Evolutionary conservation across 2,888 invertebrate species (phyloP).

Genomic region (Barypeithes pellucidus): DNA sequence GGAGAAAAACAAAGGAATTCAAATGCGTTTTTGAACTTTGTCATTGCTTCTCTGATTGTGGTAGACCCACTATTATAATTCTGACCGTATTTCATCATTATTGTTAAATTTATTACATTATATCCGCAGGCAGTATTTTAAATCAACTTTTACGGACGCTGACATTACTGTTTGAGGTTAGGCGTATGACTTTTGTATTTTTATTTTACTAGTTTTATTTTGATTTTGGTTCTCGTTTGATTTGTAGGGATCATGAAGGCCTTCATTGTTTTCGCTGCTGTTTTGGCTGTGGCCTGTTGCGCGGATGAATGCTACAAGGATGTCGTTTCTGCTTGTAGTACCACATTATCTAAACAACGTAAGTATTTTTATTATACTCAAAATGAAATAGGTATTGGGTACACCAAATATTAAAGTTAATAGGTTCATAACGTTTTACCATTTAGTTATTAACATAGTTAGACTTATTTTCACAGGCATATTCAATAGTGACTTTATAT

Average conservation of each 20-base stretch:
- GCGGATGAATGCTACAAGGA: constrained; percentile 77
- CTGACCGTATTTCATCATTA: neutral
- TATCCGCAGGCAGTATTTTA: neutral
- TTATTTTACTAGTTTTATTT: constrained; percentile 12
- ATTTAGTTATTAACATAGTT: no score
- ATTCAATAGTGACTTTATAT: no score
- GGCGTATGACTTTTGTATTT: constrained; percentile 22
- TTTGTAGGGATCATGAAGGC: constrained; percentile 76
- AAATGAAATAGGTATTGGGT: no score
- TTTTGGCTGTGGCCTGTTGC: constrained; percentile 65
- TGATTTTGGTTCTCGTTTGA: constrained; percentile 50
- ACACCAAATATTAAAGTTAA: neutral
- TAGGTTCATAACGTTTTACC: no score
- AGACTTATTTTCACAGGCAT: no score
- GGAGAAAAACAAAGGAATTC: constrained; percentile 30
- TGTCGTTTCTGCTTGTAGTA: constrained; percentile 73
- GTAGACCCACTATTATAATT: neutral
- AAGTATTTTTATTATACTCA: constrained; percentile 57
- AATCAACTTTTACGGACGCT: no score
- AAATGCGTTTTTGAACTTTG: constrained; percentile 26
- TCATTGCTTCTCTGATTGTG: neutral
- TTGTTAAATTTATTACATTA: neutral
- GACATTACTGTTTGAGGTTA: constrained; percentile 31
- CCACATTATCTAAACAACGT: constrained; percentile 67
- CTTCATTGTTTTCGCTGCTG: constrained; percentile 71